Evolutionary conservation across 2,888 invertebrate species (phyloP).

Genomic region (Hoplodrina blanda): DNA sequence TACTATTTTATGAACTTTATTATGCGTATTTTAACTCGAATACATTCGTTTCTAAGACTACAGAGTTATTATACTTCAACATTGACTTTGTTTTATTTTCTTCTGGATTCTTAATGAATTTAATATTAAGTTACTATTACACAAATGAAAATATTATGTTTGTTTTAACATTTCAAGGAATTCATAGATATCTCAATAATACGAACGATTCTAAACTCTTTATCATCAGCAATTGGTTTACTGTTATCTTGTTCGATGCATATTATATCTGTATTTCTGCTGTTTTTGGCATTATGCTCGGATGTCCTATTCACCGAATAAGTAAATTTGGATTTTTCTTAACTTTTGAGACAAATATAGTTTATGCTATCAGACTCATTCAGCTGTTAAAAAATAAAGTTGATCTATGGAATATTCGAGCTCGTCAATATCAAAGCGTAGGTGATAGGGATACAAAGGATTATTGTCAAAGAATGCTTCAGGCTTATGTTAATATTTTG

Average conservation of each 20-base stretch:
- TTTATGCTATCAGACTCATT: conserved; percentile 29
- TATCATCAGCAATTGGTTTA: conserved; percentile 2
- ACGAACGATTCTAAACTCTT: not conserved
- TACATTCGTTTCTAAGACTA: not conserved
- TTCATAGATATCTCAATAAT: conserved; percentile 3
- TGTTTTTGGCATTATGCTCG: not conserved
- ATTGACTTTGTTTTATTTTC: not conserved
- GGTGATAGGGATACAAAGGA: accelerated
- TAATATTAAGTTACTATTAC: not conserved
- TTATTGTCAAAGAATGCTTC: conserved; percentile 12
- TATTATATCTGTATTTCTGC: not conserved
- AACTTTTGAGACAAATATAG: conserved; percentile 9
- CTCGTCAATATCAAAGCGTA: not conserved
- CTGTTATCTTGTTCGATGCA: not conserved
- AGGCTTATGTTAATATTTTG: conserved; percentile 26
- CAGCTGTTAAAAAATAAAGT: conserved; percentile 30
- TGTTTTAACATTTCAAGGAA: conserved; percentile 1
- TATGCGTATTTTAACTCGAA: not conserved
- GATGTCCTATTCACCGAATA: not conserved
- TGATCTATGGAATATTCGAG: conserved; percentile 35
- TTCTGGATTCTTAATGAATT: not conserved
- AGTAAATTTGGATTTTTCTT: not conserved
- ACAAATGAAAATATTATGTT: not conserved
- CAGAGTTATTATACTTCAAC: not conserved
- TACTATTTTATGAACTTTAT: not conserved